phyloP scores from a whole-genome alignment of 2,113 vertebrate species.

The Eleginops maclovinus region DNA sequence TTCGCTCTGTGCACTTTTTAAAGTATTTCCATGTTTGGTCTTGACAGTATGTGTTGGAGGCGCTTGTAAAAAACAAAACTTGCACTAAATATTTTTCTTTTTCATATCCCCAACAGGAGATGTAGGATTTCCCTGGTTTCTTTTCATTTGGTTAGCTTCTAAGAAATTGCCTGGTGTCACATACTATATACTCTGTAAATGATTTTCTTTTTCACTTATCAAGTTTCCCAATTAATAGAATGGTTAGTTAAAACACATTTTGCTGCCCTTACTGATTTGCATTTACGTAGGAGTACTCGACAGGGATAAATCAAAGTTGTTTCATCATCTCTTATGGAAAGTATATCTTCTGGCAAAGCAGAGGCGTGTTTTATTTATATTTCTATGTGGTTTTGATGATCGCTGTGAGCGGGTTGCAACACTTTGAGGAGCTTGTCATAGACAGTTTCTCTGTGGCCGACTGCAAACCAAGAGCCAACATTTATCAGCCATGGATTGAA shows the following conservation, averaged over 20 bases:
- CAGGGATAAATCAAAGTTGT: not conserved
- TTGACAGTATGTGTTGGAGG: not conserved
- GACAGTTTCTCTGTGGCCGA: conserved; percentile 12
- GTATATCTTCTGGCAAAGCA: conserved; percentile 4
- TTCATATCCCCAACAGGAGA: not conserved
- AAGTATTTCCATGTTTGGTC: not conserved
- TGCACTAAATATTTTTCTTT: not conserved
- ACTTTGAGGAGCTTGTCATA: conserved; percentile 4
- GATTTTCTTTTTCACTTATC: not conserved
- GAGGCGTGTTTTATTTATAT: conserved; percentile 12
- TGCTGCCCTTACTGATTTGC: not conserved
- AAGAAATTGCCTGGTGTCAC: not conserved
- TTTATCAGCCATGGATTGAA: conserved; percentile 34
- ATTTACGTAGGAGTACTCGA: not conserved
- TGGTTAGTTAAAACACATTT: not conserved
- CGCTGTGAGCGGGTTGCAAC: not conserved
- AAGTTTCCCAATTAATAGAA: not conserved
- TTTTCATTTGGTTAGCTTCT: not conserved
- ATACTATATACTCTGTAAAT: not conserved
- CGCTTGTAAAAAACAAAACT: not conserved
- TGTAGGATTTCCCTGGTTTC: not conserved
- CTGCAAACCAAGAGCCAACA: conserved; percentile 9
- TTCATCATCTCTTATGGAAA: not conserved
- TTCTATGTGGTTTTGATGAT: not conserved
- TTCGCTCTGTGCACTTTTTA: not conserved